Base-by-base conservation (phyloP, 1,140 invertebrate genomes). In the Anastrepha obliqua region DNA sequence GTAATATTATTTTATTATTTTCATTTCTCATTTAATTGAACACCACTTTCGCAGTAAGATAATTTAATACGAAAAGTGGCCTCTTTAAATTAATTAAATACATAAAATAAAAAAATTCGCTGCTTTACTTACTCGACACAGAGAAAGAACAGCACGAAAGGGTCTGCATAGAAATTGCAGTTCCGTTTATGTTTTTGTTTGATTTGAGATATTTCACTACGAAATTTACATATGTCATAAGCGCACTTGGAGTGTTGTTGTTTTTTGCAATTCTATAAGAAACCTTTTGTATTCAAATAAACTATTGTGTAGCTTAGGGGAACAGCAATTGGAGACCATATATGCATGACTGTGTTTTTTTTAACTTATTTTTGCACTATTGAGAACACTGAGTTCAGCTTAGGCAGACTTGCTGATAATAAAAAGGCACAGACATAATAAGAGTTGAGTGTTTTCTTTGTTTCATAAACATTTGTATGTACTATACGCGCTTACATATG, bases 51-150 rank as follows among this genome's bases (percentile, higher is more conserved):
- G 29, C 0, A 29, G 29, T n/a, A 47, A 74, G 42, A 74, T 74
- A n/a, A 44, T 74, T 74, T 74, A 74, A 74, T 74, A 74, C 67
- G 42, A 47, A 47, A 74, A 74, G 42, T 6, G 67, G 17, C 11
- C 67, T 47, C 17, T 47, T 74, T 1, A 74, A 67, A 11, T 29
- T 29, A 67, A 42, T 42, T 29, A 67, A 67, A 74, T 44, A 13
- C 42, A 4, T 74, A 39, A 64, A 60, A 67, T 67, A 42, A 67
- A 67, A 67, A 3, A 11, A 15, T 67, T 39, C 29, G 3, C 64
- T 39, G 9, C 13, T 2, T 42, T 5, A 74, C 2, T 44, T 42
- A 67, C 6, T 7, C 20, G 65, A 13, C 7, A 0, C 2, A 39
- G 5, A 67, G 64, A 67, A 39, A 11, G 29, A 29, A 39, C 2